A percentile compares a stretch with the other conserved stretches of the same genome.
Conservation (phyloP, 2,888 invertebrate genomes). For the Epiblema foenella region DNA sequence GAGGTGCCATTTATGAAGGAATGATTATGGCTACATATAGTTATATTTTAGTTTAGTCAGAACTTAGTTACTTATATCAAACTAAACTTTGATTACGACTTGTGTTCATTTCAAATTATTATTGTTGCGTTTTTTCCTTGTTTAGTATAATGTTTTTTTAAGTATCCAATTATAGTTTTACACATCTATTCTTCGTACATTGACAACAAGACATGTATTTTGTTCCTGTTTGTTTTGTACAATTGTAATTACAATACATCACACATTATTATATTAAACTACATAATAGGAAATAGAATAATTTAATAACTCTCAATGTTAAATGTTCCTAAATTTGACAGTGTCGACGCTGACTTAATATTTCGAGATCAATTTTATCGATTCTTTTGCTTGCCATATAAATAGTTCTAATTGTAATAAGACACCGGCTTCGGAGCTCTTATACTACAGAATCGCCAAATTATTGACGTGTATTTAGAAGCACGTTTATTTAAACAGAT, state of each 20-base stretch:
- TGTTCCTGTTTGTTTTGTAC: conserved; percentile 64
- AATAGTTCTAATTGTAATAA: conserved; percentile 51
- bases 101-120: conserved; percentile 73
- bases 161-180: conserved; percentile 51
- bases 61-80: conserved; percentile 65
- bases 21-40: conserved; percentile 76
- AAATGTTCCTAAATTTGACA: conserved; percentile 84
- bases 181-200: conserved; percentile 57
- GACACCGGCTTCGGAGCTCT: conserved; percentile 34
- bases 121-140: conserved; percentile 66
- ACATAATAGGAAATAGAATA: conserved; percentile 77
- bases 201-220: conserved; percentile 55
- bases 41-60: conserved; percentile 70
- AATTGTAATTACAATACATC: conserved; percentile 65
- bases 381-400: conserved; percentile 79
- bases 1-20: conserved; percentile 78
- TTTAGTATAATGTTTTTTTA: conserved; percentile 50
- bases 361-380: conserved; percentile 61
- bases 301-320: conserved; percentile 82
- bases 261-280: conserved; percentile 67
- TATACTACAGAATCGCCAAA: conserved; percentile 27
- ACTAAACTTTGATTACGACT: conserved; percentile 68
- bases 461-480: conserved; percentile 30
- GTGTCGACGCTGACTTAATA: conserved; percentile 71
- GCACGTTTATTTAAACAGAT: conserved; percentile 23